Evolutionary conservation across 2,888 invertebrate genomes (phyloP), one percentile per base, ranked within the genome.

Genomic region (Branchipolynoe longqiensis): DNA sequence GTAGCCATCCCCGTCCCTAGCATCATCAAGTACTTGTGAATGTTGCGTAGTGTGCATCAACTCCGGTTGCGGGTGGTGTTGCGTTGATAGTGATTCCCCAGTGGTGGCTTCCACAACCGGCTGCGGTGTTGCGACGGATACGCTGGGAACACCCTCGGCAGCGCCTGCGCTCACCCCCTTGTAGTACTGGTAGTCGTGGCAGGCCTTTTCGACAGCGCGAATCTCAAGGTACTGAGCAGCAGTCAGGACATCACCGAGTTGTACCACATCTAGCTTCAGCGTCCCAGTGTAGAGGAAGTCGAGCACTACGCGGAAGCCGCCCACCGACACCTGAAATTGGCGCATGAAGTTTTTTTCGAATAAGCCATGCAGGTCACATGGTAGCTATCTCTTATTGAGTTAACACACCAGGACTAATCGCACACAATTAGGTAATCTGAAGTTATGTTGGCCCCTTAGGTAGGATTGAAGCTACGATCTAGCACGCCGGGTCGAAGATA

Each of bases 201-300:
- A 87, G 31, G 83, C 83, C 56, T 87, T 88, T 62, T 87, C 87
- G 4, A 87, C 74, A 25, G 83, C 84, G 28, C 85, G 69, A 14
- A 88, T 73, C 58, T 88, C 88, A 28, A 88, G 82, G 54, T 73
- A 86, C 82, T 85, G 84, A 6, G 88, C 88, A 3, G 88, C 81
- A 3, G 62, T 82, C 0, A 87, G 81, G 8, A 87, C 85, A 14
- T 88, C 87, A 6, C 85, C 59, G 12, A 87, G 84, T 14, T 62
- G 73, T 1, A 58, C 28, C 0, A 82, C 14, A 28, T 88, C 83
- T n/a, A 88, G 84, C 33, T 86, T 85, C 28, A 88, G 56, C 36
- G 85, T 56, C 1, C 88, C 88, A 0, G 86, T 88, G 85, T 88
- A 88, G 58, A 88, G 85, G 78, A 81, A 88, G n/a, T 88, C 86